phyloP scores from a whole-genome alignment of 2,113 vertebrate genomes.

The Phycodurus eques region DNA sequence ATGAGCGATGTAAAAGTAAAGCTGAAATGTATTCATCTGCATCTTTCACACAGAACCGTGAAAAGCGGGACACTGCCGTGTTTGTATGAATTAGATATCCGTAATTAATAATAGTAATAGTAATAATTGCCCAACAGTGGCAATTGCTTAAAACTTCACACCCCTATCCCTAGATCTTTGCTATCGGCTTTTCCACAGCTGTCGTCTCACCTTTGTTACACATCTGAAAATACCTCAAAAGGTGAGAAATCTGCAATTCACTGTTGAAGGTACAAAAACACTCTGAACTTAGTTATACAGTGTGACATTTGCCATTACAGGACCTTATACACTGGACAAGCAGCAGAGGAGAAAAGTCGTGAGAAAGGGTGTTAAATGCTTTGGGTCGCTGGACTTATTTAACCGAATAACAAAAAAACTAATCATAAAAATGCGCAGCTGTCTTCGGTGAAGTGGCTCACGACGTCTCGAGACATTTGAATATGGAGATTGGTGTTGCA shows the following conservation, averaged over 20 bases:
- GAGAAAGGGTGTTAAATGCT: not conserved
- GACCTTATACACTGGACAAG: not conserved
- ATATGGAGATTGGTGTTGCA: constrained; percentile 66
- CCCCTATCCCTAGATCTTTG: no score
- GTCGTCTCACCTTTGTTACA: no score
- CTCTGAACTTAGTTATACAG: not conserved
- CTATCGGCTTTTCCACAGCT: no score
- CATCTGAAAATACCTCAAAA: no score
- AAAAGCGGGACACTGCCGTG: no score
- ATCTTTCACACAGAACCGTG: no score
- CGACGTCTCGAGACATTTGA: constrained; percentile 44
- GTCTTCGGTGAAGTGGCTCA: not conserved
- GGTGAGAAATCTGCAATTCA: not conserved
- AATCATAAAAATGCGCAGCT: not conserved
- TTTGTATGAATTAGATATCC: no score
- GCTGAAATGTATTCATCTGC: not conserved
- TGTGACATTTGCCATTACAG: not conserved
- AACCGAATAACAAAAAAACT: not conserved
- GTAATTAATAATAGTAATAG: no score
- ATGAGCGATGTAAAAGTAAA: not conserved
- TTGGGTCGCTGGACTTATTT: not conserved
- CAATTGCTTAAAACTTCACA: no score
- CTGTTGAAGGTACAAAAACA: not conserved
- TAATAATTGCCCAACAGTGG: no score
- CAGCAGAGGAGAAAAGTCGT: not conserved